Evolutionary conservation across 1,140 invertebrate genomes (phyloP).

Genomic region (Hylaeus anthracinus): DNA sequence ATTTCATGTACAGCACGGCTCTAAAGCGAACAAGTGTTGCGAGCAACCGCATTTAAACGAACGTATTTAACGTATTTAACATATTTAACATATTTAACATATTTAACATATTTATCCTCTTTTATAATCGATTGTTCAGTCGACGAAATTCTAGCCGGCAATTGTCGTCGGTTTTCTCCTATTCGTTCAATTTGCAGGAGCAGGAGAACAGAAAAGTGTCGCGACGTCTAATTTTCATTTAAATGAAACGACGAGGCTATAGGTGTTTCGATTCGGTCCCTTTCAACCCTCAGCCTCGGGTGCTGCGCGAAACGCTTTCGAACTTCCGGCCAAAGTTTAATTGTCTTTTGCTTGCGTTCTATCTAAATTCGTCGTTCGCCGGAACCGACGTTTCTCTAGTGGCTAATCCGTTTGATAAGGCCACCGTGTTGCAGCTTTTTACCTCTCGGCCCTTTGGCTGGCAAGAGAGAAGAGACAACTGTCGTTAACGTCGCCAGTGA

Average conservation of each 20-base stretch:
- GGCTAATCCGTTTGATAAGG: conserved; percentile 40
- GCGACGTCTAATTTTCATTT: conserved; percentile 76
- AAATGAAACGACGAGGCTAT: conserved; percentile 69
- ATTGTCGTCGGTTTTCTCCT: too few relatives aligned
- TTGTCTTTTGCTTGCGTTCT: conserved; percentile 69
- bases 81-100: too few relatives aligned
- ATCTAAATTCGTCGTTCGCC: conserved; percentile 40
- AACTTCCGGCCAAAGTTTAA: conserved; percentile 74
- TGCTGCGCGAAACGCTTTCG: conserved; percentile 60
- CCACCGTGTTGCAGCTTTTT: neutral
- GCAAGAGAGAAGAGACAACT: too few relatives aligned
- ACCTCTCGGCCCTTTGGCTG: neutral
- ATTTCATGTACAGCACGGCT: too few relatives aligned
- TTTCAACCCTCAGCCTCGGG: conserved; percentile 20
- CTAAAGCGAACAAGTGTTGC: too few relatives aligned
- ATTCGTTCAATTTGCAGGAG: neutral
- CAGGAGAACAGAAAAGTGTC: conserved; percentile 61
- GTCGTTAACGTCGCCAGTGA: too few relatives aligned
- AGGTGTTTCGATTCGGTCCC: conserved; percentile 44
- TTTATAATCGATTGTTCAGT: too few relatives aligned
- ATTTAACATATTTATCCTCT: too few relatives aligned
- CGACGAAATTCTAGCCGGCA: neutral
- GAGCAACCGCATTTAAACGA: too few relatives aligned
- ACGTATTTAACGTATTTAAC: too few relatives aligned
- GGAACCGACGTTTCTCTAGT: conserved; percentile 5